Percentiles rank a stretch among this genome's conserved stretches.
phyloP scores from a whole-genome alignment of 2,888 invertebrate genomes.

The Ophion obscuratus region DNA sequence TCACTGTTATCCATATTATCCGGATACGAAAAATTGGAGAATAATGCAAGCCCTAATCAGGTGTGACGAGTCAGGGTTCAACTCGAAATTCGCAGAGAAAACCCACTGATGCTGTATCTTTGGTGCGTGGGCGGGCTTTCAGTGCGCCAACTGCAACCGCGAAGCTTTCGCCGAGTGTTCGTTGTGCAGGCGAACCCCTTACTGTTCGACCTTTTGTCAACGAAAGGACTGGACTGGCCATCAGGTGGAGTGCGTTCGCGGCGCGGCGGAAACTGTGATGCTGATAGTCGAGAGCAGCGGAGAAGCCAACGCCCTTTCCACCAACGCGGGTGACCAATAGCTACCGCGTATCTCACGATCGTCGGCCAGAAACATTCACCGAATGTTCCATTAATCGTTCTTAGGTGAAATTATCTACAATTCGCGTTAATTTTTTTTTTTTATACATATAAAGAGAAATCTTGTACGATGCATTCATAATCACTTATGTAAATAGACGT shows the following conservation, averaged over 20 bases:
- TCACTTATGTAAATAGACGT: conserved; percentile 58
- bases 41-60: background rate
- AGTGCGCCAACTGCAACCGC: conserved; percentile 96
- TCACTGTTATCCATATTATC: no score
- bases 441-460: conserved; percentile 7
- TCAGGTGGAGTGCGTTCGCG: conserved; percentile 93
- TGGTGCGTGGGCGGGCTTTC: conserved; percentile 8
- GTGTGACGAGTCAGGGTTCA: no score
- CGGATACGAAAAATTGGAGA: background rate
- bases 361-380: background rate
- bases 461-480: conserved; percentile 21
- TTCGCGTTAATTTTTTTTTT: background rate
- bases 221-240: conserved; percentile 95
- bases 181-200: conserved; percentile 93
- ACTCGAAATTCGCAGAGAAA: conserved; percentile 4
- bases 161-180: conserved; percentile 95
- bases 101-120: background rate
- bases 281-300: conserved; percentile 91
- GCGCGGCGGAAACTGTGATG: conserved; percentile 92
- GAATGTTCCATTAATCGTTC: background rate
- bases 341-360: conserved; percentile 64
- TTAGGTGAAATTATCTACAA: conserved; percentile 4
- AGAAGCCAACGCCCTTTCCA: conserved; percentile 76
- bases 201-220: conserved; percentile 96
- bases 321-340: conserved; percentile 80